Evolutionary conservation across 2,797 vertebrate genomes (phyloP).

Genomic region (Gila robusta): DNA sequence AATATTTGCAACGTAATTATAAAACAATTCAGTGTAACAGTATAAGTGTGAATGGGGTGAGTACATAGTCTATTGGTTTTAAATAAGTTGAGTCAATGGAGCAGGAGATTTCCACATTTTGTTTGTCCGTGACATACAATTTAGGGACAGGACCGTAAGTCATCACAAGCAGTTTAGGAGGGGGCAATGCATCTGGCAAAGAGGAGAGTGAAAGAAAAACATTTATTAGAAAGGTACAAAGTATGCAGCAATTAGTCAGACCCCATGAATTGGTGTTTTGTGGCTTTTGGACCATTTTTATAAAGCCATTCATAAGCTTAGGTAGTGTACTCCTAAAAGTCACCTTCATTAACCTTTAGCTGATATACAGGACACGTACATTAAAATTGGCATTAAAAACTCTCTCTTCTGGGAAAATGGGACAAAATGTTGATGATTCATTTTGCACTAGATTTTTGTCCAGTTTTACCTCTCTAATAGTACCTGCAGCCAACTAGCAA

Average conservation of each 20-base stretch:
- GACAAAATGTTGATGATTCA: not conserved
- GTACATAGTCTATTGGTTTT: constrained; percentile 19
- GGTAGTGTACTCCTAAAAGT: not conserved
- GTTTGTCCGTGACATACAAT: constrained; percentile 42
- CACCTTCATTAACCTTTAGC: not conserved
- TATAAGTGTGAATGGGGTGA: not conserved
- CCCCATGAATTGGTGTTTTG: not conserved
- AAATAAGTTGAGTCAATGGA: constrained; percentile 22
- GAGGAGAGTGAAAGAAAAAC: not conserved
- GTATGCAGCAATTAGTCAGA: not conserved
- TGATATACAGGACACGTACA: not conserved
- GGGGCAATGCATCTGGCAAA: constrained; percentile 50
- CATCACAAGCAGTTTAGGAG: constrained; percentile 47
- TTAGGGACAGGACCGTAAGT: not conserved
- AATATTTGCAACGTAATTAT: not conserved
- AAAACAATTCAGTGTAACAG: not conserved
- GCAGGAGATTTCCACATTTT: constrained; percentile 54
- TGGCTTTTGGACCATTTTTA: not conserved
- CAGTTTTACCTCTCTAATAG: not conserved
- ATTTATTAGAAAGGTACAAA: not conserved
- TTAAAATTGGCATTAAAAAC: not conserved
- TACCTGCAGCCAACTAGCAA: too few relatives aligned
- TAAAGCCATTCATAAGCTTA: not conserved
- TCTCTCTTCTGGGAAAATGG: not conserved
- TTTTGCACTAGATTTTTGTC: not conserved